A percentile compares a stretch with the other conserved stretches of the same genome.
These are phyloP conservation scores for Calameuta filiformis DNA, from an alignment of 2,888 invertebrate species.

Conservation along the genomic window DNA sequence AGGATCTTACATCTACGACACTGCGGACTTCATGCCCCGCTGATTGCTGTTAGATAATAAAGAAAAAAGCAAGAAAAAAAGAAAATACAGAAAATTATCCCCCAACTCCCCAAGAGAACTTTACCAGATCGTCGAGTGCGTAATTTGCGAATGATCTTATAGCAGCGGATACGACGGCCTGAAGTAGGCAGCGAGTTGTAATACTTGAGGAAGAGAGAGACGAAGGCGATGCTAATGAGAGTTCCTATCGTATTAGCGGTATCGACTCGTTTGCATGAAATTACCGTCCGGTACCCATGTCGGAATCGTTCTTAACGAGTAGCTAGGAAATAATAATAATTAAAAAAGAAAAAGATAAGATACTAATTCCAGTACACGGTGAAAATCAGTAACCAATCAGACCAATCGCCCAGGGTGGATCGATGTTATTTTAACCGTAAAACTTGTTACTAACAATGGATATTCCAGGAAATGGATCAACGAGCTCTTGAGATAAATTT, in stretches of 20 bases:
- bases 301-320: conserved; percentile 15
- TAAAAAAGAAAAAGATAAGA: neutral
- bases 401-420: neutral
- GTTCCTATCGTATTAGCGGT: conserved; percentile 28
- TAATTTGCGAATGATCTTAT: neutral
- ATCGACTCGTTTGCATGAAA: conserved; percentile 31
- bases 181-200: neutral
- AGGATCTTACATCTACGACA: neutral
- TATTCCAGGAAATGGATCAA: neutral
- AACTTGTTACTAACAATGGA: neutral
- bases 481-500: neutral
- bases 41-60: neutral
- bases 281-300: conserved; percentile 26
- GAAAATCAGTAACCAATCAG: neutral
- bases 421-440: neutral
- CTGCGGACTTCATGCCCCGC: neutral
- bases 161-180: neutral
- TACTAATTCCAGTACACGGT: neutral
- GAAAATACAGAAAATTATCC: neutral
- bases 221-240: conserved; percentile 8
- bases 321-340: conserved; percentile 1
- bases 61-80: neutral
- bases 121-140: neutral
- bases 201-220: conserved; percentile 6
- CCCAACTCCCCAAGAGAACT: neutral